These are phyloP conservation scores for Drosophila parabipectinata DNA, from an alignment of 1,140 invertebrate genomes.

Conservation along the genomic window DNA sequence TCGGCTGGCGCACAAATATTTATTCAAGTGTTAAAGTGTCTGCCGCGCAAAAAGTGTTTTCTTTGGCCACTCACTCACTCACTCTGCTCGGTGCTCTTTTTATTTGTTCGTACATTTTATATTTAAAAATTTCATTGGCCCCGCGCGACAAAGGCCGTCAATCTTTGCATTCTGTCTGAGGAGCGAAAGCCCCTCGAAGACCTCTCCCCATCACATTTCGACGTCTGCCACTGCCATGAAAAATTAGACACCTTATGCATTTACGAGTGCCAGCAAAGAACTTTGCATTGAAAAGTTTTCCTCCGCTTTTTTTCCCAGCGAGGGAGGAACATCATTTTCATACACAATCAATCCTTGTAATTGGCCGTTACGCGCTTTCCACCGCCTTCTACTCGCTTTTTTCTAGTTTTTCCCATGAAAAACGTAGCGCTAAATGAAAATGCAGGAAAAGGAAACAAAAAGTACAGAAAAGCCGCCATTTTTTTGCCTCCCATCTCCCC, in stretches of 20 bases:
- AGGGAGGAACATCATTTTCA: conserved; percentile 75
- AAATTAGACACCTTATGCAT: conserved; percentile 83
- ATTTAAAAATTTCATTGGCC: conserved; percentile 75
- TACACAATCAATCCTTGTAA: conserved; percentile 84
- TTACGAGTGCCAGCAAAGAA: conserved; percentile 25
- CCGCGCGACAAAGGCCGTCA: conserved; percentile 64
- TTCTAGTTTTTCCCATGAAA: conserved; percentile 82
- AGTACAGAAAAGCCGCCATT: conserved; percentile 53
- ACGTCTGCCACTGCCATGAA: conserved; percentile 61
- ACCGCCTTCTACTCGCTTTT: conserved; percentile 27
- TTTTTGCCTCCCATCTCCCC: conserved; percentile 45
- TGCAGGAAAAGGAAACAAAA: conserved; percentile 27
- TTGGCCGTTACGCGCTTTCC: conserved; percentile 79
- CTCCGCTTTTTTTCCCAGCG: neutral
- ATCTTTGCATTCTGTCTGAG: conserved; percentile 58
- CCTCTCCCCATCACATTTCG: conserved; percentile 1
- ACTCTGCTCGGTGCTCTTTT: conserved; percentile 32
- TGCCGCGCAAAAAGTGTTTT: conserved; percentile 70
- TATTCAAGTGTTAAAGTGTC: conserved; percentile 84
- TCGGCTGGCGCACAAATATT: conserved; percentile 75
- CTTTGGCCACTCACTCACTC: conserved; percentile 41
- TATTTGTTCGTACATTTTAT: conserved; percentile 49
- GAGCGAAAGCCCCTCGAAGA: neutral
- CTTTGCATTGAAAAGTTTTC: conserved; percentile 45
- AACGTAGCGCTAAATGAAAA: conserved; percentile 84